Conservation (phyloP, 2,888 invertebrate genomes). For the Mythimna impura region DNA sequence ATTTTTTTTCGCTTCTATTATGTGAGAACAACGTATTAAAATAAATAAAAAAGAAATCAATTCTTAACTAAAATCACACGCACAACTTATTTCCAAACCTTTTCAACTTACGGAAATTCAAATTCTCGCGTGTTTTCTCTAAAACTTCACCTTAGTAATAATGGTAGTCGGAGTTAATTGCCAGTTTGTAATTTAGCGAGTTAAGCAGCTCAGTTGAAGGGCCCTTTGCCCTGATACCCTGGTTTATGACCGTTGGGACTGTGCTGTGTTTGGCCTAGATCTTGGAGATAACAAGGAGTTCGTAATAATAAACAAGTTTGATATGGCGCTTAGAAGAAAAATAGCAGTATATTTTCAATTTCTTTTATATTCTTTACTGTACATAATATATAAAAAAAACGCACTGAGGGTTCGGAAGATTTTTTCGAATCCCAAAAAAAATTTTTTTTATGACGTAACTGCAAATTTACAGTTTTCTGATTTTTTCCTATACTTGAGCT, state of each 20-base stretch:
- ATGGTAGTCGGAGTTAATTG: slow-evolving; percentile 40
- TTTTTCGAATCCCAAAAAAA: too few species aligned
- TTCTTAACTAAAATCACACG: neutral
- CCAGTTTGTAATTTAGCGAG: slow-evolving; percentile 25
- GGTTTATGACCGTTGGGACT: slow-evolving; percentile 36
- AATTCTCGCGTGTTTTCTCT: slow-evolving; percentile 18
- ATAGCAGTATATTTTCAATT: too few species aligned
- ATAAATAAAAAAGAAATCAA: neutral
- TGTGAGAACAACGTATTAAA: neutral
- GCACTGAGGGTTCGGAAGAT: too few species aligned
- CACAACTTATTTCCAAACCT: slow-evolving; percentile 3
- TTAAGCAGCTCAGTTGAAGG: slow-evolving; percentile 38
- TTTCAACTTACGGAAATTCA: neutral
- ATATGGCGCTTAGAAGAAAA: too few species aligned
- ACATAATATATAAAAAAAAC: too few species aligned
- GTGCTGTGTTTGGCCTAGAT: slow-evolving; percentile 32
- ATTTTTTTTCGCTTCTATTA: neutral
- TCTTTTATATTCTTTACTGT: too few species aligned
- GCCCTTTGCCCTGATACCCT: slow-evolving; percentile 27
- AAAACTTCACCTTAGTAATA: slow-evolving; percentile 7
- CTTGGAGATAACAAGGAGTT: slow-evolving; percentile 19
- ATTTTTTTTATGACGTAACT: too few species aligned
- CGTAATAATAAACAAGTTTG: neutral
- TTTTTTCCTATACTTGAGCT: too few species aligned
- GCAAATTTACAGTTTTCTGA: too few species aligned